Percentiles rank a stretch among this genome's conserved stretches.
These are phyloP conservation scores for Geococcyx californianus DNA, from an alignment of 2,113 vertebrate genomes.

Conservation along the genomic window DNA sequence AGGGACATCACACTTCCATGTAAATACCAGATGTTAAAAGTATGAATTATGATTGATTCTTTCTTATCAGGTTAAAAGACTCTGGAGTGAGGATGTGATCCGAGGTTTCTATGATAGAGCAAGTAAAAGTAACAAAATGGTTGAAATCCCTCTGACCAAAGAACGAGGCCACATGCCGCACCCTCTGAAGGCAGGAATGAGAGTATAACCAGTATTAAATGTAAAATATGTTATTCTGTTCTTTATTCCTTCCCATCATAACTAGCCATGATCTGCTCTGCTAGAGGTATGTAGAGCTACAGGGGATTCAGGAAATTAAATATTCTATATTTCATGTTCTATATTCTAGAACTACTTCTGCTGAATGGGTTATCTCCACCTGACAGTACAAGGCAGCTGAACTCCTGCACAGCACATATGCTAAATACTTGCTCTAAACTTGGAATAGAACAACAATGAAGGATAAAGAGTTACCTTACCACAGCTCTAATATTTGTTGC, in stretches of 20 bases:
- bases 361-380: background rate
- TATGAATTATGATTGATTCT: background rate
- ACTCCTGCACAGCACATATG: background rate
- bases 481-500: background rate
- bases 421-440: background rate
- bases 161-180: background rate
- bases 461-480: background rate
- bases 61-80: background rate
- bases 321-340: background rate
- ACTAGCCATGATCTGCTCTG: background rate
- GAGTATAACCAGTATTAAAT: background rate
- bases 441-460: background rate
- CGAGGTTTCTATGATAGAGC: background rate
- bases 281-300: background rate
- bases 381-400: background rate
- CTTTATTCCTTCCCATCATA: background rate
- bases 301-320: background rate
- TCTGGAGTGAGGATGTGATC: background rate
- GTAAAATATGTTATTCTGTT: background rate
- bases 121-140: background rate
- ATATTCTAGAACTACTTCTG: background rate
- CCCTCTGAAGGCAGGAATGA: background rate
- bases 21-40: background rate
- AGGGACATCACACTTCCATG: fast-evolving
- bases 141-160: background rate